Conservation (phyloP, 2,888 invertebrate genomes). For the Volucella inflata region DNA sequence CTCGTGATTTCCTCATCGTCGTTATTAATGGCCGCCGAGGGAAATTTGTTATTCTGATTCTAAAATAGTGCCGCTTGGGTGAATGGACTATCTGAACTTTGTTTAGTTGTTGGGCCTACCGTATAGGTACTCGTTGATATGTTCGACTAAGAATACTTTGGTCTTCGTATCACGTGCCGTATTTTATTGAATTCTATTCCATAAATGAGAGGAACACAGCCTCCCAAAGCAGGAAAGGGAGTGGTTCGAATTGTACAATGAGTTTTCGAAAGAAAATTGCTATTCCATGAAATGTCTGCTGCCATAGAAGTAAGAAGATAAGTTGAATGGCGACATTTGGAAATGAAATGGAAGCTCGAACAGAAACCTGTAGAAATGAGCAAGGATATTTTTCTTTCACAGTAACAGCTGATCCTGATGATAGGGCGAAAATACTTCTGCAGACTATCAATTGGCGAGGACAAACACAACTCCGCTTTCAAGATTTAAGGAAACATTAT, state of each 20-base stretch:
- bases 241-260: no score
- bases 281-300: neutral
- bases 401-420: no score
- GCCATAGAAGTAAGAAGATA: no score
- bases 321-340: no score
- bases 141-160: neutral
- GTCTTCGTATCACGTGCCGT: conserved; percentile 27
- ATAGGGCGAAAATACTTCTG: no score
- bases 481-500: no score
- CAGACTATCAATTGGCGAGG: no score
- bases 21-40: conserved; percentile 66
- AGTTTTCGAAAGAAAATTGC: neutral
- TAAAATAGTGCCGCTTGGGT: conserved; percentile 57
- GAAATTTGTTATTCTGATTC: conserved; percentile 68
- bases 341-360: no score
- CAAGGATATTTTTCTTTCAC: no score
- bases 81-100: conserved; percentile 71
- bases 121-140: neutral
- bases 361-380: no score
- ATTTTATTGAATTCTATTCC: conserved; percentile 3
- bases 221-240: conserved; percentile 1
- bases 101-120: conserved; percentile 19
- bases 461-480: no score
- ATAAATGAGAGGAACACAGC: neutral
- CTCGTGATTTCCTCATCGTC: conserved; percentile 73